Evolutionary conservation across 2,888 invertebrate species (phyloP).

Genomic region (Imbricaverruca yamaguchii): DNA sequence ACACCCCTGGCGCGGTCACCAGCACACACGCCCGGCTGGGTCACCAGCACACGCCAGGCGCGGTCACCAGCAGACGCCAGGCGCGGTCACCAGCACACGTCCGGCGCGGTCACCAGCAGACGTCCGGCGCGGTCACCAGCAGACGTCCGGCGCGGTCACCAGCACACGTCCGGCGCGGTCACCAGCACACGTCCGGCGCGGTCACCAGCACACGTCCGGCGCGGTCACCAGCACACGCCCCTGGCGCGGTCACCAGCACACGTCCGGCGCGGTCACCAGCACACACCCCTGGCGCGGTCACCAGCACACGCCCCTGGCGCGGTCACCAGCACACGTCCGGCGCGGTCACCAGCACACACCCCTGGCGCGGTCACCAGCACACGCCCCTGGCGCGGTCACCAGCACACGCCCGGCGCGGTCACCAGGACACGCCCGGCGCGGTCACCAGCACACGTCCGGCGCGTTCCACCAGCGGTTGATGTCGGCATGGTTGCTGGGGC

Average conservation of each 20-base stretch:
- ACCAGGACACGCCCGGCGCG: neutral
- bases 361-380: neutral
- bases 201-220: neutral
- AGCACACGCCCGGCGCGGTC: neutral
- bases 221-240: neutral
- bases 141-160: neutral
- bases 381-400: neutral
- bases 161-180: neutral
- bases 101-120: neutral
- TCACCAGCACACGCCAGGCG: no score
- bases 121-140: neutral
- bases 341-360: neutral
- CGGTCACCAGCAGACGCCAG: neutral
- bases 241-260: neutral
- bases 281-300: neutral
- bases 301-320: neutral
- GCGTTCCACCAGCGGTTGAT: neutral
- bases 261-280: neutral
- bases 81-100: neutral
- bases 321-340: neutral
- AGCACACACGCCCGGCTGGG: neutral
- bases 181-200: neutral
- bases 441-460: neutral
- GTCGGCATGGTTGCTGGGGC: neutral
- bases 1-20: neutral